A percentile compares a stretch with the other conserved stretches of the same genome.
These are phyloP conservation scores for Hycleus cichorii DNA, from an alignment of 1,140 invertebrate genomes.

Conservation along the genomic window DNA sequence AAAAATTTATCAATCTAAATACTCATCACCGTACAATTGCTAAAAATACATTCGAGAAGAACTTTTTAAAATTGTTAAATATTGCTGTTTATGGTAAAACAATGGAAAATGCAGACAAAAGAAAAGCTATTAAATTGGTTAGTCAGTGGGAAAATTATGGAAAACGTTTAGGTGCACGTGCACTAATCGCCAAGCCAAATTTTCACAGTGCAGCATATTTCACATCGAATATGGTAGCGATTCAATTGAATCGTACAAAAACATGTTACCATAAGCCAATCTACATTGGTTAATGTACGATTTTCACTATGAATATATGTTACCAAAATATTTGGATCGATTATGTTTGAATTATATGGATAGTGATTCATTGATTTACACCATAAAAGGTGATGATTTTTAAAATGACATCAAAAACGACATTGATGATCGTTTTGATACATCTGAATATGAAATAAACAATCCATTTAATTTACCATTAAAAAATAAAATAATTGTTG, in stretches of 20 bases:
- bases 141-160: constrained; percentile 15
- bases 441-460: too few species aligned
- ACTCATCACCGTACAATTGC: too few species aligned
- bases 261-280: constrained; percentile 37
- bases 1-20: too few species aligned
- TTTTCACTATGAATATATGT: constrained; percentile 32
- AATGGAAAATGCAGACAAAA: constrained; percentile 17
- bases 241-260: constrained; percentile 32
- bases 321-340: constrained; percentile 19
- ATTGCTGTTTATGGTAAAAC: neutral
- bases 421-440: too few species aligned
- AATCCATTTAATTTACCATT: too few species aligned
- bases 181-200: constrained; percentile 23
- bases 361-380: too few species aligned
- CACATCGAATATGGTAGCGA: constrained; percentile 33
- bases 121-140: constrained; percentile 29
- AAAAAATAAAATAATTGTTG: too few species aligned
- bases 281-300: constrained; percentile 30
- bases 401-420: too few species aligned
- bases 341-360: constrained; percentile 26
- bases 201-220: constrained; percentile 36
- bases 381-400: too few species aligned
- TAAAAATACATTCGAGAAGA: constrained; percentile 5
- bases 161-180: too few species aligned
- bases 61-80: neutral